Evolutionary conservation across 1,140 invertebrate genomes (phyloP), one percentile per base, ranked within the genome.

Genomic region (Brachionus angularis): DNA sequence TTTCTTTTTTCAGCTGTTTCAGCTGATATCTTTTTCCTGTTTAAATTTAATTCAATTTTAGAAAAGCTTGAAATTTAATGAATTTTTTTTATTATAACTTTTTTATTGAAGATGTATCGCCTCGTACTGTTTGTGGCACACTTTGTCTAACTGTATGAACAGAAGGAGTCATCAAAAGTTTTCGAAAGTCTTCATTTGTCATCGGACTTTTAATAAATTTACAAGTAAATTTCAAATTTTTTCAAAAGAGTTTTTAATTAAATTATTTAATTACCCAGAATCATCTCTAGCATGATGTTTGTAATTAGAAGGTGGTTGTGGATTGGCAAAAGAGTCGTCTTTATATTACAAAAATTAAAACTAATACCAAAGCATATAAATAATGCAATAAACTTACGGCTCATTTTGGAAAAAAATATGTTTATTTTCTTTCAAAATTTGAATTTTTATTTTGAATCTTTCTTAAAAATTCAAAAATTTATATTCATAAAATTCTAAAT

Each of bases 101-200:
- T 47, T 50, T 62, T n/a, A 27, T 16, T 18, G 53, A 39, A 23
- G 2, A 18, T 4, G 27, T 10, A n/a, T 46, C 14, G 5, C 42
- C 67, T 8, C 46, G 12, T 7, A 27, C 34, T 3, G 47, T 33
- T 12, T 21, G 44, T 52, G 73, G 46, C 29, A 16, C 29, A 21
- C 36, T 55, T 70, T 64, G 36, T 12, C 52, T 16, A n/a, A 27
- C 47, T 18, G 33, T 53, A 61, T 53, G 21, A 73, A 74, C 47
- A 75, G 76, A 53, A 0, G 94, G 93, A 0, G 93, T 97, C 90
- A 96, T 96, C 70, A 97, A 81, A 12, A 98, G 80, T 77, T 94
- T 94, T 27, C 94, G 86, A 77, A 98, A 98, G 80, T 97, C 94
- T 78, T 93, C 93, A 84, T 97, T 98, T 7, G 93, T 96, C 55